Evolutionary conservation across 2,888 invertebrate genomes (phyloP).

Genomic region (Troides oblongomaculatus): DNA sequence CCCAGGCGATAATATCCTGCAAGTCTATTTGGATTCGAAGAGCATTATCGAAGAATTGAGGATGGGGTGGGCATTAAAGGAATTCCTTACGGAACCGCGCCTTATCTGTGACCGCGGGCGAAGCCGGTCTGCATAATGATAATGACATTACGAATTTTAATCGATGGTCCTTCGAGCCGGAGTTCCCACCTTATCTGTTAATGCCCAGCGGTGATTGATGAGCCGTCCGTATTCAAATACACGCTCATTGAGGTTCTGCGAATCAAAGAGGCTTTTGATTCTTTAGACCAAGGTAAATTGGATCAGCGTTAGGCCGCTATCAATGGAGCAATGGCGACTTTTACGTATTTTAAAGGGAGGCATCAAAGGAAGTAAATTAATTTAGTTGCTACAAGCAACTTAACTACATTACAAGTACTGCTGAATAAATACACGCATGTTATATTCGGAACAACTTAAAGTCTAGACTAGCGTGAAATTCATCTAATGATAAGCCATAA

Average conservation of each 20-base stretch:
- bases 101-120: slow-evolving; percentile 27
- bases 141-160: slow-evolving; percentile 31
- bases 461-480: too few relatives aligned
- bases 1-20: slow-evolving; percentile 10
- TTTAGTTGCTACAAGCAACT: too few relatives aligned
- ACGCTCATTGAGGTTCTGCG: slow-evolving; percentile 15
- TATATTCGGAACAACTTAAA: too few relatives aligned
- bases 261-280: slow-evolving; percentile 21
- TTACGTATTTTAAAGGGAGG: too few relatives aligned
- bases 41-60: slow-evolving; percentile 52
- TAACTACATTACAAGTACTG: too few relatives aligned
- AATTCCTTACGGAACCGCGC: slow-evolving; percentile 44
- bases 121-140: slow-evolving; percentile 26
- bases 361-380: too few relatives aligned
- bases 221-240: slow-evolving; percentile 26
- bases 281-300: slow-evolving; percentile 22
- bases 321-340: slow-evolving; percentile 8
- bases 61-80: slow-evolving; percentile 47
- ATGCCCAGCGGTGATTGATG: slow-evolving; percentile 29
- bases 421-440: too few relatives aligned
- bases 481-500: too few relatives aligned
- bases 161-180: slow-evolving; percentile 22
- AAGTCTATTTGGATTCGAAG: slow-evolving; percentile 20
- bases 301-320: slow-evolving; percentile 12
- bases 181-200: slow-evolving; percentile 26